A percentile compares a stretch with the other conserved stretches of the same genome.
phyloP scores from a whole-genome alignment of 2,113 vertebrate genomes.

The Pelodiscus sinensis region DNA sequence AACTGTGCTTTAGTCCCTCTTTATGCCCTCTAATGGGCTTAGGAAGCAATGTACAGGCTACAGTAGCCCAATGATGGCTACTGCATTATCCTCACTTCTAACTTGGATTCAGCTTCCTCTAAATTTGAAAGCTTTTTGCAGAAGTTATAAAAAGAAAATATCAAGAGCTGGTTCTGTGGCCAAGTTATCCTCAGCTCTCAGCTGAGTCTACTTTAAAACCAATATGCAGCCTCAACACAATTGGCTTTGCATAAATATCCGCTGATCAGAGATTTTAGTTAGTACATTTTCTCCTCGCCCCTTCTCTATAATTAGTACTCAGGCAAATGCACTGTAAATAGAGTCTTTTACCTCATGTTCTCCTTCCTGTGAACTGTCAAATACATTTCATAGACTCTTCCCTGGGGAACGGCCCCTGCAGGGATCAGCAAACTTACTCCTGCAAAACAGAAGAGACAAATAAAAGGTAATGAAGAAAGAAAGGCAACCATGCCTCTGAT shows the following conservation, averaged over 20 bases:
- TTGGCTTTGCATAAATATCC: neutral
- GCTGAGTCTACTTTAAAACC: neutral
- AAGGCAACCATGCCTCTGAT: neutral
- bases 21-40: neutral
- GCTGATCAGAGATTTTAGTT: neutral
- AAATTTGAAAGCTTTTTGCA: neutral
- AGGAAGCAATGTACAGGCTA: neutral
- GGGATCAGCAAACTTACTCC: conserved; percentile 97
- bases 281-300: neutral
- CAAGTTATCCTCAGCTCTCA: neutral
- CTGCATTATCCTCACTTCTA: neutral
- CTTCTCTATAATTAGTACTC: neutral
- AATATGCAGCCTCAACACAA: neutral
- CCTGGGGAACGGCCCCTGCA: conserved; percentile 94
- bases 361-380: conserved; percentile 98
- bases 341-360: conserved; percentile 89
- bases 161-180: neutral
- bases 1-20: neutral
- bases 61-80: neutral
- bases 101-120: neutral
- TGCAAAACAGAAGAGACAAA: conserved; percentile 74
- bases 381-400: conserved; percentile 98
- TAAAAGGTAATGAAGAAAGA: neutral
- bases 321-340: conserved; percentile 19
- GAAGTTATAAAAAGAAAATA: neutral